Evolutionary conservation across 2,797 vertebrate species (phyloP), one percentile per base, ranked within the genome.

Genomic region (Sebastes steindachneri): DNA sequence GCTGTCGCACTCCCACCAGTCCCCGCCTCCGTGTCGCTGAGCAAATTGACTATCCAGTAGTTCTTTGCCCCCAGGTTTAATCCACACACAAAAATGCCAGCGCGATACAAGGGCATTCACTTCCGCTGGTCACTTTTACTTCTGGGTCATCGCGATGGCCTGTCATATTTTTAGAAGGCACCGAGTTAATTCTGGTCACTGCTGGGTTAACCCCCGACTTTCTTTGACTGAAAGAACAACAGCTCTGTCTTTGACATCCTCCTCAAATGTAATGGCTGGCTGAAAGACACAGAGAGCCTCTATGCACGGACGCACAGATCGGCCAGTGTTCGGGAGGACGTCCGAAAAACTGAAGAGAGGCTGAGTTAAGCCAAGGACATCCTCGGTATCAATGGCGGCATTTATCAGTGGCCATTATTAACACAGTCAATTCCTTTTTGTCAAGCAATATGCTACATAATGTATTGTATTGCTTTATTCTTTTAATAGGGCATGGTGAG

Each of bases 371-470:
- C 79, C 93, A 95, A 95, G 94, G 92, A 93, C 92, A 92, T 83
- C 86, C 82, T 93, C 85, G 4, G 71, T 73, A 92, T 95, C 92
- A 95, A 94, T 95, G 84, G 86, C 86, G 72, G 80, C 90, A 90
- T 95, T 96, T 94, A 95, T 95, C 91, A 89, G 67, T 1, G 79
- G 86, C 76, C 92, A 92, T 94, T 96, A 95, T 93, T 90, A 94
- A 94, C 88, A 88, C 86, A 94, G 93, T 95, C 93, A 86, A 93
- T 91, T 87, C 73, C 67, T 82, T 92, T 94, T 93, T 89, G 87
- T 94, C 88, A 77, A 92, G 90, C 86, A 91, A 91, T 92, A 91
- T 89, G 92, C 79, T 71, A 67, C 83, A 88, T 89, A 89, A 91
- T 87, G 77, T 84, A 92, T 86, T 78, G 82, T 73, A 88, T 84